Conservation (phyloP, 2,113 vertebrate genomes). For the Procapra przewalskii region DNA sequence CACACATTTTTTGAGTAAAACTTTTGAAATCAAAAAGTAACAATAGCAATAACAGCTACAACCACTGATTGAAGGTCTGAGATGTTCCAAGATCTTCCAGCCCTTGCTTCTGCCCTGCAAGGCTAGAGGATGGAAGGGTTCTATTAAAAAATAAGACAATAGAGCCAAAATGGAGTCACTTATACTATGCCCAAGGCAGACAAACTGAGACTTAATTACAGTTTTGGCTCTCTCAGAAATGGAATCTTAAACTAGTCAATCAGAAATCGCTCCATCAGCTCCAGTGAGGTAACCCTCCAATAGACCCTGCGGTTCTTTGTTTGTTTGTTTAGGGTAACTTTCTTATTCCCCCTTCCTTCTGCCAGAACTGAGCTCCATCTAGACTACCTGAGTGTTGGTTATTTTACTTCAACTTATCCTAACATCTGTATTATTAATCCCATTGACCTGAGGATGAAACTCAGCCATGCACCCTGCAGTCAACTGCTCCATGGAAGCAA, state of each 20-base stretch:
- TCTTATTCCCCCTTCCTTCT: not conserved
- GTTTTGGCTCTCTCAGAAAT: not conserved
- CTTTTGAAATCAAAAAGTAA: not conserved
- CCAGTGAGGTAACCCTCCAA: not conserved
- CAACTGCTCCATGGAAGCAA: not conserved
- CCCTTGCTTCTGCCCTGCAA: not conserved
- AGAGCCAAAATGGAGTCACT: not conserved
- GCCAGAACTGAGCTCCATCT: not conserved
- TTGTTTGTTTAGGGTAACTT: not conserved
- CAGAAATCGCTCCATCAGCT: not conserved
- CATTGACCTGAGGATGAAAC: not conserved
- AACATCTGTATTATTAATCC: not conserved
- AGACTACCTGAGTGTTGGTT: not conserved
- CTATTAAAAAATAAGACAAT: not conserved
- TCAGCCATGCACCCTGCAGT: not conserved
- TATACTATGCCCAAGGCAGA: not conserved
- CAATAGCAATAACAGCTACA: not conserved
- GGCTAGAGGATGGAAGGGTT: not conserved
- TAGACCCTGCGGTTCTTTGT: not conserved
- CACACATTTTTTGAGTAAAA: not conserved
- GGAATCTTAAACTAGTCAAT: not conserved
- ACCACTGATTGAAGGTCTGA: not conserved
- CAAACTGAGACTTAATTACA: not conserved
- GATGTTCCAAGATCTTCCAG: not conserved
- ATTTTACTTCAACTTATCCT: not conserved